Percentiles rank a stretch among this genome's conserved stretches.
These are phyloP conservation scores for Tetropium fuscum DNA, from an alignment of 2,888 invertebrate species.

Conservation along the genomic window DNA sequence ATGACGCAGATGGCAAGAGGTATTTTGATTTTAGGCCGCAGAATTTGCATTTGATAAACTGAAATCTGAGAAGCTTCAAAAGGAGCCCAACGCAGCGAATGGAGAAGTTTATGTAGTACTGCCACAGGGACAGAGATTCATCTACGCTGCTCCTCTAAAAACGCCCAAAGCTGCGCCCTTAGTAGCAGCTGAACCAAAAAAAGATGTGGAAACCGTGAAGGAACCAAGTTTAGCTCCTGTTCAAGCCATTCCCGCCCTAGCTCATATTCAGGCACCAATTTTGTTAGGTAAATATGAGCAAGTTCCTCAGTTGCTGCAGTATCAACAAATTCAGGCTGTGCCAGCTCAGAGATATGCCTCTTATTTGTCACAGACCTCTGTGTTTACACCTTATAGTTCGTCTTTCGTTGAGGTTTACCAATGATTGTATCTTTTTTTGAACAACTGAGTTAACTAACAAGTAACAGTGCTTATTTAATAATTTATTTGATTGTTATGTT, in stretches of 20 bases:
- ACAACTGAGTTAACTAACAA: neutral
- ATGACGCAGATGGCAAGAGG: too few relatives aligned
- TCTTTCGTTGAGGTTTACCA: constrained; percentile 55
- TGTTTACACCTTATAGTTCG: constrained; percentile 54
- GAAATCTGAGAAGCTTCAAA: constrained; percentile 32
- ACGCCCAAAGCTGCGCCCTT: constrained; percentile 1
- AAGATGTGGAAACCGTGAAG: constrained; percentile 27
- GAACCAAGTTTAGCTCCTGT: constrained; percentile 43
- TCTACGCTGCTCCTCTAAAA: constrained; percentile 47
- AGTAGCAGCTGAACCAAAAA: constrained; percentile 4
- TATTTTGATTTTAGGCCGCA: constrained; percentile 38
- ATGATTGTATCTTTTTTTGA: constrained; percentile 29
- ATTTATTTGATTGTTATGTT: neutral
- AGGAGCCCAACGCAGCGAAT: constrained; percentile 23
- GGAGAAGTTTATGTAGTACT: constrained; percentile 49
- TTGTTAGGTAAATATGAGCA: constrained; percentile 22
- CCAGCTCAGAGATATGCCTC: constrained; percentile 29
- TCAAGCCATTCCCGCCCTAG: constrained; percentile 47
- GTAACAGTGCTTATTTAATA: neutral
- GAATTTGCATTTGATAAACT: constrained; percentile 44
- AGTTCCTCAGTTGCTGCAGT: constrained; percentile 23
- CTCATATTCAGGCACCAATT: constrained; percentile 41
- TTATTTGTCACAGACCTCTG: constrained; percentile 43
- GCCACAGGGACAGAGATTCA: constrained; percentile 56
- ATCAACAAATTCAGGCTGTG: constrained; percentile 33